A percentile compares a stretch with the other conserved stretches of the same genome.
phyloP scores from a whole-genome alignment of 2,888 invertebrate genomes.

The Amphimallon solstitiale region DNA sequence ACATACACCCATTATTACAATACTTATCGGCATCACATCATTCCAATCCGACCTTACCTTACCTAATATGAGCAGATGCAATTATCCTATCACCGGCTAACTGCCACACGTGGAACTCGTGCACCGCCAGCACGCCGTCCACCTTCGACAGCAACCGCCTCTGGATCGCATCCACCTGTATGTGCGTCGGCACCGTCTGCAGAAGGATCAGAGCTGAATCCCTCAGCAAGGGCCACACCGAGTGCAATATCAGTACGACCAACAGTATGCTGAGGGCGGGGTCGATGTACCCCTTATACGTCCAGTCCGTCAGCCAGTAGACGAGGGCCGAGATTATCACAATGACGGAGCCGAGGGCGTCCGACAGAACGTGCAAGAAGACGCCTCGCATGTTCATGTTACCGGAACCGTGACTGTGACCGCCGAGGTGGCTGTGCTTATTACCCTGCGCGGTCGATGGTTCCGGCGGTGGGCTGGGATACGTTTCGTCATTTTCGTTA shows the following conservation, averaged over 20 bases:
- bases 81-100: conserved; percentile 96
- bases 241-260: conserved; percentile 85
- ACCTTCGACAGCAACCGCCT: conserved; percentile 87
- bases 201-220: conserved; percentile 95
- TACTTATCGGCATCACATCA: too few relatives aligned
- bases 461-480: conserved; percentile 63
- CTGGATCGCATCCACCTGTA: conserved; percentile 93
- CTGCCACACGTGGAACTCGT: conserved; percentile 99
- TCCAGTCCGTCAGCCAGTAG: conserved; percentile 84
- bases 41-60: too few relatives aligned
- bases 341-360: conserved; percentile 94
- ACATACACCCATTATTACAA: too few relatives aligned
- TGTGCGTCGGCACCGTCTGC: conserved; percentile 98
- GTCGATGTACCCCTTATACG: conserved; percentile 88
- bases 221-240: conserved; percentile 91
- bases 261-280: conserved; percentile 92
- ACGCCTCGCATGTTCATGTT: conserved; percentile 99
- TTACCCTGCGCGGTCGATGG: conserved; percentile 50
- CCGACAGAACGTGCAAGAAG: conserved; percentile 97
- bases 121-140: conserved; percentile 94
- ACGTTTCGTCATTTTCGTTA: conserved; percentile 77
- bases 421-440: conserved; percentile 48
- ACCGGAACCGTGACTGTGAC: conserved; percentile 70
- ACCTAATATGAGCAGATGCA: conserved; percentile 96
- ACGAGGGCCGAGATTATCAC: conserved; percentile 83